Conservation (phyloP, 2,113 vertebrate genomes). For the Psittacara wagleri region DNA sequence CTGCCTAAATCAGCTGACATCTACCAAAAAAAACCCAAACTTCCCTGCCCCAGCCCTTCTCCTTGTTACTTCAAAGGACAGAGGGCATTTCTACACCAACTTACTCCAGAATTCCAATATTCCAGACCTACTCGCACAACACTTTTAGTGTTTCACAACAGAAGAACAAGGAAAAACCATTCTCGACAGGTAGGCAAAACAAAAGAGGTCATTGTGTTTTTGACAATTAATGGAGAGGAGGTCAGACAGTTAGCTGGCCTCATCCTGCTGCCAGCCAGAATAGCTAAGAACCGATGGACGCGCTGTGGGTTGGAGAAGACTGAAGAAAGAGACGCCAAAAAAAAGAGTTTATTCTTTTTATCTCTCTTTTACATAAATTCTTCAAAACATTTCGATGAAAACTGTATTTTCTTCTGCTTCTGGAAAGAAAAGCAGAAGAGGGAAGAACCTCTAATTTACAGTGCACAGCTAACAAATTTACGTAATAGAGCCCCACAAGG, state of each 20-base stretch:
- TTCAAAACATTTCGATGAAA: background rate
- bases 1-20: background rate
- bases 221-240: background rate
- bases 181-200: background rate
- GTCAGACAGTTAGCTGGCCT: background rate
- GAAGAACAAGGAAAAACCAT: background rate
- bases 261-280: background rate
- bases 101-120: background rate
- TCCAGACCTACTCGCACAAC: background rate
- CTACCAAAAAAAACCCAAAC: fast-evolving
- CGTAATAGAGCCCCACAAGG: background rate
- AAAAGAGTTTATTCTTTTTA: background rate
- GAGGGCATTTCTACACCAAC: background rate
- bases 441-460: background rate
- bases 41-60: background rate
- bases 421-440: background rate
- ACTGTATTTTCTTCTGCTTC: background rate
- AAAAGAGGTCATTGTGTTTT: background rate
- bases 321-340: background rate
- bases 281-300: background rate
- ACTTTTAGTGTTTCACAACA: background rate
- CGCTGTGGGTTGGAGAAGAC: background rate
- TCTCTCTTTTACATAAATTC: background rate
- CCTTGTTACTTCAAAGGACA: background rate
- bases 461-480: background rate